Evolutionary conservation across 2,888 invertebrate species (phyloP), one percentile per base, ranked within the genome.

Genomic region (Shargacucullia verbasci): DNA sequence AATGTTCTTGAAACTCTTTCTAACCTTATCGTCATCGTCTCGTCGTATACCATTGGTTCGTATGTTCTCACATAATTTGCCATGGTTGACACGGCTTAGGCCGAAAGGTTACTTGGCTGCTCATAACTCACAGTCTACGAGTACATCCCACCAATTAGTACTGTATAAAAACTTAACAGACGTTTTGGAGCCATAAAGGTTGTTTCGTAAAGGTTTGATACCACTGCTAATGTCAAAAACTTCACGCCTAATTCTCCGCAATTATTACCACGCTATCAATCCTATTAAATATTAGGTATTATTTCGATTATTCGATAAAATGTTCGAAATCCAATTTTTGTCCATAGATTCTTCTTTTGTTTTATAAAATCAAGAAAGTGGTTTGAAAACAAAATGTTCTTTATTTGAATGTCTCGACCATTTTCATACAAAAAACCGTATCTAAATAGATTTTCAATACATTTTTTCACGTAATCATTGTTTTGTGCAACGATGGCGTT

Each of bases 81-180:
- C 4, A 25, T 15, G n/a, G 38, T 62, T 57, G 56, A 29, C 41
- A 25, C 20, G 20, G 20, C 4, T 20, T 3, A 39, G 12, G 35
- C n/a, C 35, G 6, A 56, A 65, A 57, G 76, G 56, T 57, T 55
- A 72, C 38, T 47, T 11, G 50, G 56, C n/a, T 43, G 33, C 14
- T 47, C 43, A 27, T 61, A 58, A 58, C 41, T 49, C 40, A 43
- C 37, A 7, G 9, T n/a, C 5, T 14, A 33, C 34, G 15, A 45
- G 27, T 27, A 7, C 7, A 29, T 6, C 43, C 35, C 10, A 40
- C 12, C 50, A 72, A 67, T 72, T 67, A 66, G 43, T 39, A 34
- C 4, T 34, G n/a, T 12, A 10, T 7, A 11, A 2, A 3, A 46
- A 37, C 11, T 9, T 4, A 10, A 10, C 13, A 65, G 65, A 65